Conservation (phyloP, 2,113 vertebrate species). For the Poeciliopsis retropinna region DNA sequence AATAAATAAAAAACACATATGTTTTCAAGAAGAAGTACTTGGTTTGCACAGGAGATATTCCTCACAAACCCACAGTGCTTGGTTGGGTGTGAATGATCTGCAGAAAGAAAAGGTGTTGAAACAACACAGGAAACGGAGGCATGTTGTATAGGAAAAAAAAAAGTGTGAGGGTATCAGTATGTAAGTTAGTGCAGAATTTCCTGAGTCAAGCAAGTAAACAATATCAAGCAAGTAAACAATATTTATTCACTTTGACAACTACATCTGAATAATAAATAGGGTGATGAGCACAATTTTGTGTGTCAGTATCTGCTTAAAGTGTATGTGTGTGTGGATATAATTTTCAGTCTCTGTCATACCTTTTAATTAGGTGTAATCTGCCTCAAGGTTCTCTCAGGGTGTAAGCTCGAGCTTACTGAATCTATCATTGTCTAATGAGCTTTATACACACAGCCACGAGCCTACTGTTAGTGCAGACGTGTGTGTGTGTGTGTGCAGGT, state of each 20-base stretch:
- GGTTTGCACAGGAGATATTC: not conserved
- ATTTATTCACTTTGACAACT: constrained; percentile 34
- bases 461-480: not conserved
- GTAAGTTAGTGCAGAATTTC: constrained; percentile 10
- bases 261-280: constrained; percentile 40
- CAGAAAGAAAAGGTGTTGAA: constrained; percentile 7
- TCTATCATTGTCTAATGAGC: constrained; percentile 65
- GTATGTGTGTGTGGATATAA: not conserved
- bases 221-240: constrained; percentile 24
- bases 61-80: constrained; percentile 13
- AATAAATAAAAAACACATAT: not conserved
- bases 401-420: constrained; percentile 54
- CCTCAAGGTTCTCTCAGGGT: constrained; percentile 40
- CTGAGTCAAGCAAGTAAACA: constrained; percentile 19
- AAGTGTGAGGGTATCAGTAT: not conserved
- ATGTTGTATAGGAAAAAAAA: not conserved
- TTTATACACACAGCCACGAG: constrained; percentile 25
- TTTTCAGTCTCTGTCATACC: constrained; percentile 3
- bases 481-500: constrained; percentile 12
- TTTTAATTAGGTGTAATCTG: constrained; percentile 42
- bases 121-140: not conserved
- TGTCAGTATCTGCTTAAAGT: constrained; percentile 4
- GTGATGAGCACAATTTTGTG: constrained; percentile 17
- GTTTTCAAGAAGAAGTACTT: not conserved
- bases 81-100: constrained; percentile 11